Evolutionary conservation across 1,140 invertebrate species (phyloP).

Genomic region (Orchesella cincta): DNA sequence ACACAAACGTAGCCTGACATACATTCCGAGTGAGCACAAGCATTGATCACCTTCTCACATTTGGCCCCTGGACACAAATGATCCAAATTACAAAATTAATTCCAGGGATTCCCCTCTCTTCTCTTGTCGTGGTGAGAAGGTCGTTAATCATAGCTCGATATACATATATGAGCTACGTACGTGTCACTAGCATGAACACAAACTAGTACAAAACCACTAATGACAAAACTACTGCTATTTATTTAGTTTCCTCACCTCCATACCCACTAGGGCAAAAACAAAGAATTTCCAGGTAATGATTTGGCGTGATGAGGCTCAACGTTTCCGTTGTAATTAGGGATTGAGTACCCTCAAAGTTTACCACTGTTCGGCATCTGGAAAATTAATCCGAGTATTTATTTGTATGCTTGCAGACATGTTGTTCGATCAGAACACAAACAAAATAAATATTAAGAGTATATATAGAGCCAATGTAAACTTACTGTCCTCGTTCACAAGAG

Average conservation of each 20-base stretch:
- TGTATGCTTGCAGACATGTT: no score
- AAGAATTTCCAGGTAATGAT: slow-evolving; percentile 49
- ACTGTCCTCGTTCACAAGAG: slow-evolving; percentile 50
- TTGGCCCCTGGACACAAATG: slow-evolving; percentile 55
- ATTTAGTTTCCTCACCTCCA: slow-evolving; percentile 39
- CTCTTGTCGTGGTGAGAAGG: no score
- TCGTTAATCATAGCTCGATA: no score
- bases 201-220: no score
- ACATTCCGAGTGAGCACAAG: slow-evolving; percentile 76
- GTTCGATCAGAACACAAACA: no score
- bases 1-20: slow-evolving; percentile 72
- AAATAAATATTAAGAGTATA: no score
- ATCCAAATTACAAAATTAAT: slow-evolving; percentile 28
- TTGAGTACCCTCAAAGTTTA: slow-evolving; percentile 49
- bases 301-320: slow-evolving; percentile 49
- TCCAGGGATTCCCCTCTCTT: not conserved
- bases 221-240: no score
- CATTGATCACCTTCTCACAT: slow-evolving; percentile 68
- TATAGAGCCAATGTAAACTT: slow-evolving; percentile 35
- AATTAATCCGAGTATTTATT: slow-evolving; percentile 1
- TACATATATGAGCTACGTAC: no score
- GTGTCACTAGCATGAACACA: no score
- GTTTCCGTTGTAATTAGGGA: slow-evolving; percentile 50
- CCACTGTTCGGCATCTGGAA: slow-evolving; percentile 46
- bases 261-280: slow-evolving; percentile 47